Evolutionary conservation across 2,797 vertebrate species (phyloP).

Genomic region (Lophius americanus): DNA sequence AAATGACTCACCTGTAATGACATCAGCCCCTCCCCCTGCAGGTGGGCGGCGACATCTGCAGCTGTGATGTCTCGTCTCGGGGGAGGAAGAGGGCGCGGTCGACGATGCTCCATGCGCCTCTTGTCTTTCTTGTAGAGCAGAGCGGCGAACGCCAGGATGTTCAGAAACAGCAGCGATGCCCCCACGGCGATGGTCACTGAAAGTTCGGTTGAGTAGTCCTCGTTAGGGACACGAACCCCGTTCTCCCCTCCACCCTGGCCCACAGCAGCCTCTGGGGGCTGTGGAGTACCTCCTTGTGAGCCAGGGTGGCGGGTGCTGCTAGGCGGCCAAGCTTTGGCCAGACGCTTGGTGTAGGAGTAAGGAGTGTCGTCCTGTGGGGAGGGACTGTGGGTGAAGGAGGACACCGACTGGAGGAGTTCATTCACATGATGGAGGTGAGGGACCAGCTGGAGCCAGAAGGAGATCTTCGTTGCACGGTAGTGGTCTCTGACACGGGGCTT

Average conservation of each 20-base stretch:
- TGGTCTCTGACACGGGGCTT: conserved; percentile 94
- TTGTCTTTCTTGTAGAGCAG: conserved; percentile 98
- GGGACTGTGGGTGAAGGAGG: conserved; percentile 95
- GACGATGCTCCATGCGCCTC: conserved; percentile 90
- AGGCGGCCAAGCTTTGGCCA: conserved; percentile 88
- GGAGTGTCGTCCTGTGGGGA: conserved; percentile 94
- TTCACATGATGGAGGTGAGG: conserved; percentile 95
- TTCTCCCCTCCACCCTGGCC: conserved; percentile 82
- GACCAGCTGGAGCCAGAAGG: conserved; percentile 97
- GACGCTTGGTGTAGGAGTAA: conserved; percentile 91
- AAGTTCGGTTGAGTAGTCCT: conserved; percentile 94
- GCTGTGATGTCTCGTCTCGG: conserved; percentile 84
- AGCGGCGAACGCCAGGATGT: conserved; percentile 94
- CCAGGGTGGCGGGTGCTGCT: conserved; percentile 93
- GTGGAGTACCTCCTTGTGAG: conserved; percentile 88
- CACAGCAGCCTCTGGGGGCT: conserved; percentile 85
- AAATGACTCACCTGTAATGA: conserved; percentile 84
- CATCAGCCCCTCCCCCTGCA: conserved; percentile 94
- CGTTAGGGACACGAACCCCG: conserved; percentile 85
- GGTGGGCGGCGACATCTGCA: conserved; percentile 88
- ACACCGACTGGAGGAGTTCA: conserved; percentile 95
- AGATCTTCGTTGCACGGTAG: conserved; percentile 96
- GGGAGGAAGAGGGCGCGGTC: conserved; percentile 86
- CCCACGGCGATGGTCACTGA: conserved; percentile 97
- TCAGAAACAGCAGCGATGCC: conserved; percentile 92